Evolutionary conservation across 2,113 vertebrate species (phyloP).

Genomic region (Sakesphorus luctuosus): DNA sequence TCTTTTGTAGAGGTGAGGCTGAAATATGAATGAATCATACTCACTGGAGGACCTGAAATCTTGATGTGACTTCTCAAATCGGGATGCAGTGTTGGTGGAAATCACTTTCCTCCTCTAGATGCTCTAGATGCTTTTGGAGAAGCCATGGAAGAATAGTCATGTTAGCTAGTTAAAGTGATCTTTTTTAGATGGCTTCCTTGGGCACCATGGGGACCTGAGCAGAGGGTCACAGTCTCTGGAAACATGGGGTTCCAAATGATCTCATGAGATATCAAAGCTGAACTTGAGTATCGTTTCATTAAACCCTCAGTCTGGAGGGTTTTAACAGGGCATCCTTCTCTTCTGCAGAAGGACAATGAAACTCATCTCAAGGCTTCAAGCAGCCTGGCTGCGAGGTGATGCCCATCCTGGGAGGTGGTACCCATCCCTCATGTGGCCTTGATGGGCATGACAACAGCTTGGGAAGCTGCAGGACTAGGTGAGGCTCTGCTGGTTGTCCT

Average conservation of each 20-base stretch:
- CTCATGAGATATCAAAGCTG: background rate
- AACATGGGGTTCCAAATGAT: background rate
- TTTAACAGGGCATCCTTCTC: background rate
- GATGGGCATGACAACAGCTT: background rate
- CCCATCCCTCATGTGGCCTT: background rate
- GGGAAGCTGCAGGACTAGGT: background rate
- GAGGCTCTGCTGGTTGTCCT: background rate
- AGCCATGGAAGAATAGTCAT: background rate
- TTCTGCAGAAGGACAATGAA: background rate
- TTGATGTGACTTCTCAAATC: background rate
- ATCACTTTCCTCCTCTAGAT: background rate
- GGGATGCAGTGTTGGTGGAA: background rate
- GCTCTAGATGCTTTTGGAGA: background rate
- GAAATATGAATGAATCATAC: background rate
- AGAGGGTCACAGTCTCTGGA: background rate
- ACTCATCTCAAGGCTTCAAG: rapidly evolving
- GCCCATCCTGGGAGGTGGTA: background rate
- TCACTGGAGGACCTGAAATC: background rate
- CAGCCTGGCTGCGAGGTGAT: background rate
- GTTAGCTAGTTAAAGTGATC: background rate
- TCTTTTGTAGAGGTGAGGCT: background rate
- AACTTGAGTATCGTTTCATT: rapidly evolving
- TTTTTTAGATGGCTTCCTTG: background rate
- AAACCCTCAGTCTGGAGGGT: background rate
- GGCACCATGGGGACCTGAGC: background rate